phyloP scores from a whole-genome alignment of 2,797 vertebrate genomes.

The Halcyon leucocephala region DNA sequence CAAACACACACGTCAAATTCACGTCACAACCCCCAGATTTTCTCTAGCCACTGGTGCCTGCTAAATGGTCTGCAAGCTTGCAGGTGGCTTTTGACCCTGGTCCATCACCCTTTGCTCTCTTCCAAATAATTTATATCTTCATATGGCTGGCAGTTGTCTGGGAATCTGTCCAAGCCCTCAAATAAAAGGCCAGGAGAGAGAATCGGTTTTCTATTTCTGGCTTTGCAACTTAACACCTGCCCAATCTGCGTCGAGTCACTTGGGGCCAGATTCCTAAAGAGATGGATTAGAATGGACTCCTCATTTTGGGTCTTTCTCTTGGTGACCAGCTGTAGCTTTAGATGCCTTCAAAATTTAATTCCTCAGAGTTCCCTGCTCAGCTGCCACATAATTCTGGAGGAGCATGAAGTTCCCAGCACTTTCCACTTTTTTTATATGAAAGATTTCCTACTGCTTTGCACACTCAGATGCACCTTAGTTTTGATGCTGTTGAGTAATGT shows the following conservation, averaged over 20 bases:
- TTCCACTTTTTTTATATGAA: background rate
- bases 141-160: constrained; percentile 28
- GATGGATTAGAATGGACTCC: background rate
- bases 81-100: constrained; percentile 6
- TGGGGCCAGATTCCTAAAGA: background rate
- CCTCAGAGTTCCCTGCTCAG: background rate
- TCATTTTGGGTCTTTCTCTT: background rate
- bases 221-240: constrained; percentile 47
- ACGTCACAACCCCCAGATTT: background rate
- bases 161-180: constrained; percentile 51
- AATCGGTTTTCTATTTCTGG: constrained; percentile 56
- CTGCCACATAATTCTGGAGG: background rate
- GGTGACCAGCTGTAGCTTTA: background rate
- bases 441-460: background rate
- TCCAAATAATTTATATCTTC: constrained; percentile 39
- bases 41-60: background rate
- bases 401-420: background rate
- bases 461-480: background rate
- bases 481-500: background rate
- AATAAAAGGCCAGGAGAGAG: constrained; percentile 35
- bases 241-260: constrained; percentile 3
- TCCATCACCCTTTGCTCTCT: constrained; percentile 11
- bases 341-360: background rate
- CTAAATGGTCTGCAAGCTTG: background rate
- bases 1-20: background rate